These are phyloP conservation scores for Leucoraja erinaceus DNA, from an alignment of 2,113 vertebrate genomes.

Conservation along the genomic window DNA sequence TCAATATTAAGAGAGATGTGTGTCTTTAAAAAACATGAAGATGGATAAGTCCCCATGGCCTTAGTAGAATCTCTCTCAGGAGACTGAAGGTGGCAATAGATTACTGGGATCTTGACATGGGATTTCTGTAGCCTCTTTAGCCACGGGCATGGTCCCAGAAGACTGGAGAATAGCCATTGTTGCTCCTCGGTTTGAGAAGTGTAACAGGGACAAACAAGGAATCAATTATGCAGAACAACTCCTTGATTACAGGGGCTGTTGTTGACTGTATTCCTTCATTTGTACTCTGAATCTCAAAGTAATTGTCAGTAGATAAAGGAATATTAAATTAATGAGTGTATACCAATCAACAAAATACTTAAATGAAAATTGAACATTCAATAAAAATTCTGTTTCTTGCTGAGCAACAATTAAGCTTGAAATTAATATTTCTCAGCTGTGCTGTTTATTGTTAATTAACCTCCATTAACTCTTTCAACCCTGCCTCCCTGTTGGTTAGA, in stretches of 20 bases:
- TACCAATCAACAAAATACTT: background rate
- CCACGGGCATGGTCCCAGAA: no score
- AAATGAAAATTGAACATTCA: background rate
- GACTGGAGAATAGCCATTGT: no score
- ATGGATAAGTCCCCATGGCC: no score
- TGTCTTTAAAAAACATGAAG: no score
- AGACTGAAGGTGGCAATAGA: no score
- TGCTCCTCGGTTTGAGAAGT: no score
- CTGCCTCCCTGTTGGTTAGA: background rate
- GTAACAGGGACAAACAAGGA: no score
- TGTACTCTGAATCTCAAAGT: background rate
- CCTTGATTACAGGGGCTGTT: background rate
- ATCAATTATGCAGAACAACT: slow-evolving; percentile 11
- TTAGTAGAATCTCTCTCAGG: no score
- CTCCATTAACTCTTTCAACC: background rate
- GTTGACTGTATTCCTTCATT: background rate
- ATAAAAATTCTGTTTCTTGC: background rate
- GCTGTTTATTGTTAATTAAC: slow-evolving; percentile 11
- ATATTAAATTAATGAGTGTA: background rate
- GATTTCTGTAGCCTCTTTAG: no score
- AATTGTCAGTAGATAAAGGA: slow-evolving; percentile 8
- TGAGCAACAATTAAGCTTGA: background rate
- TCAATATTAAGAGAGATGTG: no score
- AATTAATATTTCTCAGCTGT: slow-evolving; percentile 12
- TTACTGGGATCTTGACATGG: no score